Evolutionary conservation across 2,113 vertebrate species (phyloP).

Genomic region (Cyphomyrus discorhynchus): DNA sequence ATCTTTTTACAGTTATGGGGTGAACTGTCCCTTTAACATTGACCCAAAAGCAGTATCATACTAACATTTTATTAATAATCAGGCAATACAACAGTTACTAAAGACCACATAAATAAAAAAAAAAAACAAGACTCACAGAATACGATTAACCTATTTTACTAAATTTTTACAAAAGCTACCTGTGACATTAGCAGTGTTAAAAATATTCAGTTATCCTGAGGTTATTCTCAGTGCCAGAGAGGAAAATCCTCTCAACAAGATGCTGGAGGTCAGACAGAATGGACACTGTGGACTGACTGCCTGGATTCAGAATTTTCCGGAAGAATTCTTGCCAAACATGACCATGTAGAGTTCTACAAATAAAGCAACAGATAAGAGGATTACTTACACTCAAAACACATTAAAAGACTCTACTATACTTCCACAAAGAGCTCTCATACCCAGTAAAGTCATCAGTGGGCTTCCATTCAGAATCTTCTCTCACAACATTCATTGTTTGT

Average conservation of each 20-base stretch:
- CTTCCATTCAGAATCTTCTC: slow-evolving; percentile 59
- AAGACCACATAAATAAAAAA: slow-evolving; percentile 1
- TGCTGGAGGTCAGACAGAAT: slow-evolving; percentile 59
- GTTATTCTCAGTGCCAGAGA: not conserved
- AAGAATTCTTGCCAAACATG: slow-evolving; percentile 65
- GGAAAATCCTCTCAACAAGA: slow-evolving; percentile 46
- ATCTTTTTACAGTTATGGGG: not conserved
- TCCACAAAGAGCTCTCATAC: not conserved
- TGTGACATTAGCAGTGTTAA: not conserved
- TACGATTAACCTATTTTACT: not conserved
- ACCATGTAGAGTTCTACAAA: not conserved
- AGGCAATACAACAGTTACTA: not conserved
- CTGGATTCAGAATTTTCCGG: slow-evolving; percentile 61
- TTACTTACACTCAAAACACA: not conserved
- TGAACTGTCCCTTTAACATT: not conserved
- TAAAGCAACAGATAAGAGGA: not conserved
- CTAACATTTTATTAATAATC: not conserved
- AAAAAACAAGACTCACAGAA: not conserved
- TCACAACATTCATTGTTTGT: slow-evolving; percentile 52
- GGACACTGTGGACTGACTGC: slow-evolving; percentile 48
- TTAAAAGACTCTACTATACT: not conserved
- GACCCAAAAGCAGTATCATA: not conserved
- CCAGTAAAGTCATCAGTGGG: slow-evolving; percentile 25
- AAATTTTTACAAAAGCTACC: not conserved
- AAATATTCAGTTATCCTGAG: not conserved